Evolutionary conservation across 1,140 invertebrate genomes (phyloP).

Genomic region (Colletes gigas): DNA sequence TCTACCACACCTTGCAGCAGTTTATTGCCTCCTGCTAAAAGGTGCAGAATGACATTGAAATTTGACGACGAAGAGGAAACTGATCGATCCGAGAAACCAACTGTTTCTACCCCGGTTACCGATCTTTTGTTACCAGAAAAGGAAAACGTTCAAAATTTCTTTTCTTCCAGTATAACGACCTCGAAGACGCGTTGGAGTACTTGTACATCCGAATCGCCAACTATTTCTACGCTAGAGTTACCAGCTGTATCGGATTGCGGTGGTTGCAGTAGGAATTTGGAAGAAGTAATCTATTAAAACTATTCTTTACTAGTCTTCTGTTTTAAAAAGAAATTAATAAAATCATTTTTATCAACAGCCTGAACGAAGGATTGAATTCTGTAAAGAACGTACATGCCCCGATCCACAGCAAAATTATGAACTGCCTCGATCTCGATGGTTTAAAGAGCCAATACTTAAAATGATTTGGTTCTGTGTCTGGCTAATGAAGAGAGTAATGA

Average conservation of each 20-base stretch:
- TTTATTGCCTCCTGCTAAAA: conserved; percentile 18
- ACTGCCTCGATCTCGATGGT: neutral
- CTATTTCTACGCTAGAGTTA: conserved; percentile 5
- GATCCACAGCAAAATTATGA: neutral
- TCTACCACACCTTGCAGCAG: conserved; percentile 24
- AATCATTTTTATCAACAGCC: neutral
- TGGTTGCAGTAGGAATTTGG: neutral
- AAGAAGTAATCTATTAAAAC: conserved; percentile 40
- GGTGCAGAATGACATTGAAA: conserved; percentile 26
- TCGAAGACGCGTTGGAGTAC: neutral
- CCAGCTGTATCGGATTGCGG: conserved; percentile 13
- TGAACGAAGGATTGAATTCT: neutral
- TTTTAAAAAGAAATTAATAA: neutral
- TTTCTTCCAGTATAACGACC: neutral
- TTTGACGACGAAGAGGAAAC: conserved; percentile 29
- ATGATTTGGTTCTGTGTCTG: conserved; percentile 56
- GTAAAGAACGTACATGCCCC: neutral
- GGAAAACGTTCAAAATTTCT: neutral
- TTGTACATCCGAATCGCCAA: conserved; percentile 12
- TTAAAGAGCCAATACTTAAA: conserved; percentile 33
- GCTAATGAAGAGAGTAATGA: conserved; percentile 57
- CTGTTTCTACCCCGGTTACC: neutral
- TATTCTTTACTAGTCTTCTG: neutral
- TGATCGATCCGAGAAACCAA: neutral
- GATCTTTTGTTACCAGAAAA: neutral